Conservation (phyloP, 1,140 invertebrate species). For the Bombus confusus region DNA sequence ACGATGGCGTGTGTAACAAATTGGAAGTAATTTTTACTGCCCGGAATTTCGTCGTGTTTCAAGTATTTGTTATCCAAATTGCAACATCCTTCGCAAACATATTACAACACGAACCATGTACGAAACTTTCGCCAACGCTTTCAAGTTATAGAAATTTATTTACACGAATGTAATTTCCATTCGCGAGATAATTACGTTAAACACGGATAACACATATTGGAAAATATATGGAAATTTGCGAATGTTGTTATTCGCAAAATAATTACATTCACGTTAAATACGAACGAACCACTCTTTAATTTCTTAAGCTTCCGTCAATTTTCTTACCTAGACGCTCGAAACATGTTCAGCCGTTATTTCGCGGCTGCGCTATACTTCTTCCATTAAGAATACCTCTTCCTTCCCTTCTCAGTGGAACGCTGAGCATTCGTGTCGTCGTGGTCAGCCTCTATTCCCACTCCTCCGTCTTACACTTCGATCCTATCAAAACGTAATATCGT, state of each 20-base stretch:
- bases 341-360: background rate
- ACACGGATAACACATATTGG: too few species aligned
- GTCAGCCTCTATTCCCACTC: background rate
- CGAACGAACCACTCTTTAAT: too few species aligned
- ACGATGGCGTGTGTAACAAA: background rate
- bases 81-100: background rate
- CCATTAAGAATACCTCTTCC: background rate
- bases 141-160: background rate
- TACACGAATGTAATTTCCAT: background rate
- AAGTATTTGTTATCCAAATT: background rate
- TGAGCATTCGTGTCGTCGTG: conserved; percentile 9
- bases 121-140: background rate
- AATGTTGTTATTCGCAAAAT: too few species aligned
- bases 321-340: background rate
- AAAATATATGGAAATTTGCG: too few species aligned
- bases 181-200: too few species aligned
- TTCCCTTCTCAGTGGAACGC: background rate
- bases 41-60: background rate
- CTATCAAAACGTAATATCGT: background rate
- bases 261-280: too few species aligned
- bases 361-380: background rate
- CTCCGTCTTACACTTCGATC: background rate
- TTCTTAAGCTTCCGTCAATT: background rate
- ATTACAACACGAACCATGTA: background rate
- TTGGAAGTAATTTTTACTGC: background rate